Conservation (phyloP, 2,113 vertebrate species). For the Charina bottae region DNA sequence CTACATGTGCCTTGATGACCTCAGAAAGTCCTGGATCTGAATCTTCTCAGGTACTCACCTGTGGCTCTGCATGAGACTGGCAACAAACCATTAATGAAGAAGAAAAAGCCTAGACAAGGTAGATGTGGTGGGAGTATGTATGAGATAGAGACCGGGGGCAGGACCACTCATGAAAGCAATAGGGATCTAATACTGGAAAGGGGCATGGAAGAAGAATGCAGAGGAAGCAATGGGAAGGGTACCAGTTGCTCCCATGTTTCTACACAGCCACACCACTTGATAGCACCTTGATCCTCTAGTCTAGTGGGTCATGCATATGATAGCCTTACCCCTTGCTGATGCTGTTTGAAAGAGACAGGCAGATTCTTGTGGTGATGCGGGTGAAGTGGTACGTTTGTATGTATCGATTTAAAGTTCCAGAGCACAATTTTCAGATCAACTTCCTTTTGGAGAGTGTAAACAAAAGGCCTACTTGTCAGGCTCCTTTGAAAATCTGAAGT, state of each 20-base stretch:
- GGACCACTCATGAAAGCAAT: neutral
- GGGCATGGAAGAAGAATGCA: neutral
- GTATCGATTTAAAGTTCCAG: slow-evolving; percentile 4
- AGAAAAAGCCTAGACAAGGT: neutral
- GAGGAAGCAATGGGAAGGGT: neutral
- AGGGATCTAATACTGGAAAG: neutral
- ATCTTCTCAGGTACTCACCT: neutral
- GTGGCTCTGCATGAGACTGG: neutral
- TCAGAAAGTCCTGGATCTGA: neutral
- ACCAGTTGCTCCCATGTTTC: neutral
- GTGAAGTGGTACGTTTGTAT: slow-evolving; percentile 1
- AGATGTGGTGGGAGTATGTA: neutral
- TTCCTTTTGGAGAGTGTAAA: slow-evolving; percentile 44
- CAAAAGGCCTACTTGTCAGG: neutral
- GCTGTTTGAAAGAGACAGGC: neutral
- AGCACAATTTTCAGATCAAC: slow-evolving; percentile 39
- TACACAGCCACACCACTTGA: neutral
- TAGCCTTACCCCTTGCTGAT: neutral
- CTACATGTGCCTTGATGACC: neutral
- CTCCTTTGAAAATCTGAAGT: slow-evolving; percentile 38
- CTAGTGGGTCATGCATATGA: neutral
- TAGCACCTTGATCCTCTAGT: neutral
- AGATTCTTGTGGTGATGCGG: neutral
- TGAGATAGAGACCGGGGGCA: neutral
- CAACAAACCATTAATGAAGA: neutral